These are phyloP conservation scores for Listrodromus nycthemerus DNA, from an alignment of 2,888 invertebrate genomes.

Conservation along the genomic window DNA sequence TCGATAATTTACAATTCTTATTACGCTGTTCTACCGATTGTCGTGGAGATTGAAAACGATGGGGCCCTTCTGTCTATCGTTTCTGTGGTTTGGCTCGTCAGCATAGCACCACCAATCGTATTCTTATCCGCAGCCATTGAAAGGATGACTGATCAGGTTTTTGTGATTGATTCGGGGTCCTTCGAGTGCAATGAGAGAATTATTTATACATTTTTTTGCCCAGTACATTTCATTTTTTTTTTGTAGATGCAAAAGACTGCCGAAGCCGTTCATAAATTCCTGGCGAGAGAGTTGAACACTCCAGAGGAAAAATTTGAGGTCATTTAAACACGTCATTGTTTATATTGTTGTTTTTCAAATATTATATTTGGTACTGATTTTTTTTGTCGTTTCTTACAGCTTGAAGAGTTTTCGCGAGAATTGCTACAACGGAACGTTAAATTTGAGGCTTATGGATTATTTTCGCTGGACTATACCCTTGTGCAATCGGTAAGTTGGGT, in stretches of 20 bases:
- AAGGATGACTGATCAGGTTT: slow-evolving; percentile 32
- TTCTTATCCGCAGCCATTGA: slow-evolving; percentile 17
- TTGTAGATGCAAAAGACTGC: slow-evolving; percentile 38
- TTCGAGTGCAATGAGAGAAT: neutral
- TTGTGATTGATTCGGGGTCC: neutral
- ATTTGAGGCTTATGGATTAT: slow-evolving; percentile 57
- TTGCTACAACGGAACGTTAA: slow-evolving; percentile 26
- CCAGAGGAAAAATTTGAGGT: slow-evolving; percentile 40
- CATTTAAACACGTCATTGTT: neutral
- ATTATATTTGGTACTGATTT: neutral
- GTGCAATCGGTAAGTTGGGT: slow-evolving; percentile 74
- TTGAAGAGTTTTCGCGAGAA: slow-evolving; percentile 37
- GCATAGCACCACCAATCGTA: slow-evolving; percentile 31
- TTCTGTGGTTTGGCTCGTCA: slow-evolving; percentile 19
- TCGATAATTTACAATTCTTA: slow-evolving; percentile 37
- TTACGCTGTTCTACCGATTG: slow-evolving; percentile 26
- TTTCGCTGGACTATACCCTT: slow-evolving; percentile 74
- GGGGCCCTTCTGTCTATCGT: neutral
- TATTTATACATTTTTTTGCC: neutral
- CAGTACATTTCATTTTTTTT: neutral
- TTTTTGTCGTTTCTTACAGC: neutral
- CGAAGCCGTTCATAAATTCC: slow-evolving; percentile 25
- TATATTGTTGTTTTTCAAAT: neutral
- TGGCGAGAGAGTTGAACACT: neutral
- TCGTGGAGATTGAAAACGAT: neutral